A percentile compares a stretch with the other conserved stretches of the same genome.
Evolutionary conservation across 1,140 invertebrate genomes (phyloP).

Genomic region (Drosophila sp.): DNA sequence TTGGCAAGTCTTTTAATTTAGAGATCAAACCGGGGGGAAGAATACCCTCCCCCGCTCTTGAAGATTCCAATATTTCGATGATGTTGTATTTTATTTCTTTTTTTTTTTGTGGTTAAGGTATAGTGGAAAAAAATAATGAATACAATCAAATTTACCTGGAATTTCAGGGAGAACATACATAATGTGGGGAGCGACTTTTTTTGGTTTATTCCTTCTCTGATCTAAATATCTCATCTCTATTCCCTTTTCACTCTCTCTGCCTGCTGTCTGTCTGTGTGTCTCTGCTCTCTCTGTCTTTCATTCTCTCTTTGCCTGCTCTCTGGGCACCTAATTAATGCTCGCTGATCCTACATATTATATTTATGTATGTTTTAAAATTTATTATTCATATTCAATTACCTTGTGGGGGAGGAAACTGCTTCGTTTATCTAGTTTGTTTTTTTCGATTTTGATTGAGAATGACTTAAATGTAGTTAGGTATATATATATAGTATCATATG

Average conservation of each 20-base stretch:
- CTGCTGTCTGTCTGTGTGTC: background rate
- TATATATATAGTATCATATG: slow-evolving; percentile 4
- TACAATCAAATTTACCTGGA: slow-evolving; percentile 22
- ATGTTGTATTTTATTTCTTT: background rate
- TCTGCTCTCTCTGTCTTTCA: background rate
- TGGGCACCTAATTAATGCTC: background rate
- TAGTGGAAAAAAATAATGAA: background rate
- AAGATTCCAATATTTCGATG: background rate
- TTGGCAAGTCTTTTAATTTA: slow-evolving; percentile 17
- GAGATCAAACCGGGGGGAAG: background rate
- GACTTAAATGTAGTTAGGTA: slow-evolving; percentile 17
- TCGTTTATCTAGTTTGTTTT: slow-evolving; percentile 3
- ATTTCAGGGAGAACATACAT: slow-evolving; percentile 21
- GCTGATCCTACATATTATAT: background rate
- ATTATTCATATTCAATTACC: slow-evolving; percentile 1
- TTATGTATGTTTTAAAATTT: background rate
- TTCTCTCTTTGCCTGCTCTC: background rate
- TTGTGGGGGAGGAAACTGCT: slow-evolving; percentile 4
- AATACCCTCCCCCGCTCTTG: background rate
- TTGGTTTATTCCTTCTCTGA: slow-evolving; percentile 11
- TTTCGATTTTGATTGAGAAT: slow-evolving; percentile 12
- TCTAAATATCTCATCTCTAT: background rate
- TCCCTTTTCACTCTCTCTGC: background rate
- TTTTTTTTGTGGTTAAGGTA: background rate
- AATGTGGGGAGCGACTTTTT: background rate